Base-by-base conservation (phyloP, 1,140 invertebrate genomes). In the Acromyrmex charruanus region DNA sequence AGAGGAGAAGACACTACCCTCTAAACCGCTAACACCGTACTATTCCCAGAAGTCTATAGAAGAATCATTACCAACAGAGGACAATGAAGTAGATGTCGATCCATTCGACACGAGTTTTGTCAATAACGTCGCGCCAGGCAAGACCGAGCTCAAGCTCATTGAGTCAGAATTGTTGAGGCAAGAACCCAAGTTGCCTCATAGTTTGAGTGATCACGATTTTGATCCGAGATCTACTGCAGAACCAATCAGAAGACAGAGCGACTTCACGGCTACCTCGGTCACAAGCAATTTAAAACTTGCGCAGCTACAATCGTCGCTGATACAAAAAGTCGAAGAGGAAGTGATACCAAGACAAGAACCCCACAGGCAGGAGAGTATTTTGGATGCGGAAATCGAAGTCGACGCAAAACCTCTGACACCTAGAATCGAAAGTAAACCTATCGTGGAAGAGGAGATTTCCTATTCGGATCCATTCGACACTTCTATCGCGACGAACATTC, bases 81-180 rank as follows among this genome's bases (percentile, higher is more conserved):
- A 96, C 2, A 90, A 89, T 14, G 94, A 96, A 53, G 86, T 92
- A 18, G 96, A 96, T 75, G 94, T 96, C 72, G 98, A 98, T 95
- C 98, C 98, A 0, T 98, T 98, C 92, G 98, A 98, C 93, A 98
- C 98, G 0, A 98, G 97, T 3, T 97, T 97, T 90, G 97, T 97
- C 16, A 95, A 95, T 25, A 96, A 97, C 87, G 96, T 97, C 16
- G 94, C 96, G 61, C 97, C 97, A 4, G 97, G 97, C 7, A 97
- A 97, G 94, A 96, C 97, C 1, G 97, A 98, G 93, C 92, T 98
- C 39, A 97, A 97, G 93, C 92, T 98, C 31, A 95, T 98, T 6
- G 97, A 97, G 87, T 97, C 96, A 51, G 97, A 98, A 92, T 94
- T 98, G 16, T 88, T 96, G 3, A 88, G 92, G 28, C 87, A 94